Evolutionary conservation across 2,113 vertebrate genomes (phyloP), one percentile per base, ranked within the genome.

Genomic region (Acanthisitta chloris): DNA sequence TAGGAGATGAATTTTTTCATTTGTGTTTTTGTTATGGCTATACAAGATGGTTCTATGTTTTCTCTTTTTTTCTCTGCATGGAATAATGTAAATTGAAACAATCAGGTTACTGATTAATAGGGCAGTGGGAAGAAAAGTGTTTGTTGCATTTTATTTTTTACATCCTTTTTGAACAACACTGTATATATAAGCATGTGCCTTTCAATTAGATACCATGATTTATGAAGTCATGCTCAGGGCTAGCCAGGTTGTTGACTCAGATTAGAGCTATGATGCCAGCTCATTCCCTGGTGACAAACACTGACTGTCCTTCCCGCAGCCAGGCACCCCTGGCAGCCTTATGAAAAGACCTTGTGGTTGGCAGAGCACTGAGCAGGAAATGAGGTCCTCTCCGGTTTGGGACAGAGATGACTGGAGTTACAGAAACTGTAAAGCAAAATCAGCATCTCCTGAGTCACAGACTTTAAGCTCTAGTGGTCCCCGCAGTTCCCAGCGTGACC

Each of bases 241-340:
- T 74, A 61, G 79, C 91, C 93, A 96, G 94, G 95, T 79, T 87
- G 90, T 94, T 97, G 96, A 97, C 90, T 97, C 96, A 96, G 95
- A 96, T 82, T 24, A 31, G 78, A 94, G 90, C 90, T 59, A 19
- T 43, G 92, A 73, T 96, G 96, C 90, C 95, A 96, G 70, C 94
- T 97, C 94, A 95, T 90, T 98, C 96, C 96, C 95, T 80, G 36
- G 92, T 90, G 96, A 97, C 95, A 97, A 97, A 91, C 90, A 77
- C 90, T 80, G 95, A 96, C 85, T 94, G 94, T 97, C 95, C 96
- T 96, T 91, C 86, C 94, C 88, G 6, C 92, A 92, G 93, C 78
- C 66, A 43, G 86, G 88, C 95, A 89, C 94, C 88, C 96, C 94
- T 95, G 96, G 96, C 96, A 95, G 90, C 82, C 29, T 94, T 88